Evolutionary conservation across 2,888 invertebrate genomes (phyloP).

Genomic region (Gisinianus flammeolus): DNA sequence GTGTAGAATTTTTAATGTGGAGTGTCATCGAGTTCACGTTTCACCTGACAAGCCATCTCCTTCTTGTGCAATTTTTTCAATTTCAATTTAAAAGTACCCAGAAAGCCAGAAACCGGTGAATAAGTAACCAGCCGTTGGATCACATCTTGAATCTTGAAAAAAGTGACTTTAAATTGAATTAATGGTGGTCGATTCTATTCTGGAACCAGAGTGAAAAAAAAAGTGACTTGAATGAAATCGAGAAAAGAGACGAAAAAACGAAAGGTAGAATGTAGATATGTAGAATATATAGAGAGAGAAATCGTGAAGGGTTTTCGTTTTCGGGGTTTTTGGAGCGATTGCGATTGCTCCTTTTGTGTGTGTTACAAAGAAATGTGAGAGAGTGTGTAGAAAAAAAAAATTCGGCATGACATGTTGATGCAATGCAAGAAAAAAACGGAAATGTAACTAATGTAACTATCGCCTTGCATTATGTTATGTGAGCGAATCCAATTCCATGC

Average conservation of each 20-base stretch:
- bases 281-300: no score
- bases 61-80: no score
- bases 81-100: no score
- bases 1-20: not conserved
- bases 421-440: slow-evolving; percentile 24
- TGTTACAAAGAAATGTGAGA: not conserved
- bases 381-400: not conserved
- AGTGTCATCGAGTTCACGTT: not conserved
- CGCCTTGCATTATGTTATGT: slow-evolving; percentile 5
- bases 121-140: no score
- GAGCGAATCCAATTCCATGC: slow-evolving; percentile 2
- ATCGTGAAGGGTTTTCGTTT: no score
- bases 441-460: slow-evolving; percentile 20
- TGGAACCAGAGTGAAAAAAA: not conserved
- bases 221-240: not conserved
- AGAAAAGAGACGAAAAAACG: no score
- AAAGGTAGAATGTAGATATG: no score
- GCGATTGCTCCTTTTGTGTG: no score
- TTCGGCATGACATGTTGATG: slow-evolving; percentile 12
- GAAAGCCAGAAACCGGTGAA: no score
- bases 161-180: slow-evolving; percentile 21
- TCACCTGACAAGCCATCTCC: not conserved
- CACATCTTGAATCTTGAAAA: slow-evolving; percentile 7
- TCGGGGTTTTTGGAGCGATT: no score
- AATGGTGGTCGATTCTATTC: not conserved